Evolutionary conservation across 1,140 invertebrate species (phyloP).

Genomic region (Drosophila saltans): DNA sequence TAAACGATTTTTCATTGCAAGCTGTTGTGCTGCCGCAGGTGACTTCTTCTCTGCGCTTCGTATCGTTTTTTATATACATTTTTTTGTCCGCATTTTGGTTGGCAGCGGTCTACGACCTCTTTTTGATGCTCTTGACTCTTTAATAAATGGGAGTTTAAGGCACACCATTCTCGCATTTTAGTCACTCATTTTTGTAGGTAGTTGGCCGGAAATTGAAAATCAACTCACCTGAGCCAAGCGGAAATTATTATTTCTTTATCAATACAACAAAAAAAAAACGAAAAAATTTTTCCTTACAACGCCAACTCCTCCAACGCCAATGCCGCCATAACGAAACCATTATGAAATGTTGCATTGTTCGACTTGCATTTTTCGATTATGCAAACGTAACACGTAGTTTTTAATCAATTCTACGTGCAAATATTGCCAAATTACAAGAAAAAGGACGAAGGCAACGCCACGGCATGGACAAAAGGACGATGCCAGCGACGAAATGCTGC

Average conservation of each 20-base stretch:
- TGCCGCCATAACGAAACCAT: slow-evolving; percentile 17
- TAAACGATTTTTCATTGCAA: slow-evolving; percentile 83
- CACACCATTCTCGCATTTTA: slow-evolving; percentile 10
- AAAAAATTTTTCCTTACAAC: slow-evolving; percentile 30
- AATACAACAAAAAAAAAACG: slow-evolving; percentile 11
- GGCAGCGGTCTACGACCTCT: slow-evolving; percentile 63
- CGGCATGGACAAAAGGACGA: neutral
- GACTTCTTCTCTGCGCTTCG: slow-evolving; percentile 37
- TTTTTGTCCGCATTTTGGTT: too few species aligned
- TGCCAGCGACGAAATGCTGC: neutral
- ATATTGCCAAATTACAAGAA: slow-evolving; percentile 42
- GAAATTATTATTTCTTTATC: slow-evolving; percentile 82
- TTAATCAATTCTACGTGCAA: slow-evolving; percentile 73
- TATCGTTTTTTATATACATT: neutral
- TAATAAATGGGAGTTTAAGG: slow-evolving; percentile 12
- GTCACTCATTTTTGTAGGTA: slow-evolving; percentile 26
- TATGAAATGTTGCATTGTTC: slow-evolving; percentile 50
- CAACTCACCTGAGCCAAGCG: slow-evolving; percentile 59
- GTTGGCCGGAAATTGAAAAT: slow-evolving; percentile 77
- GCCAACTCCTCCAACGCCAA: slow-evolving; percentile 1
- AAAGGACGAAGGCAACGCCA: neutral
- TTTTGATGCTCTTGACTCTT: slow-evolving; percentile 59
- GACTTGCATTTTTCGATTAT: slow-evolving; percentile 41
- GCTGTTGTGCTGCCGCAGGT: slow-evolving; percentile 68
- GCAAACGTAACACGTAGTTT: slow-evolving; percentile 65